These are phyloP conservation scores for Chaetogeoica ovagalla DNA, from an alignment of 2,888 invertebrate genomes.

Conservation along the genomic window DNA sequence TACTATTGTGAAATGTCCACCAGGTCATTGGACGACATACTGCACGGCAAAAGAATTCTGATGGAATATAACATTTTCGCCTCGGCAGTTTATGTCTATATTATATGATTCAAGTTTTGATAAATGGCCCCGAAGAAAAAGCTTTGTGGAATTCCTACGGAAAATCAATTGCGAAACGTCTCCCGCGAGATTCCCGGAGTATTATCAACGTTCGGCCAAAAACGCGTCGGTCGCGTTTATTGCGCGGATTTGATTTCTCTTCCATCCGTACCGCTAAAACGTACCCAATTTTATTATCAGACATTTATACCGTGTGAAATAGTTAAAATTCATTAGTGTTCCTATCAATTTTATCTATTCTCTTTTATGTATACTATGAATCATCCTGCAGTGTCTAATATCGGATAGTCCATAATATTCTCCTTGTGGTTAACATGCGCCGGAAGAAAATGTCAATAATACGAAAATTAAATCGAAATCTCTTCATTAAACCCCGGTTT, in stretches of 20 bases:
- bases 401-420: no score
- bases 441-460: no score
- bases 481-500: no score
- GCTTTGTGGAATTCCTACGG: neutral
- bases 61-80: constrained; percentile 32
- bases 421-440: no score
- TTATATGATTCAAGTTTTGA: constrained; percentile 24
- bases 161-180: constrained; percentile 2
- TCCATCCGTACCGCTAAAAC: neutral
- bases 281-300: neutral
- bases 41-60: constrained; percentile 33
- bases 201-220: neutral
- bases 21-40: constrained; percentile 3
- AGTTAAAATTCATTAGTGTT: neutral
- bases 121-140: constrained; percentile 15
- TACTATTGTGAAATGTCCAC: constrained; percentile 19
- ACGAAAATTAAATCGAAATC: no score
- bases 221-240: neutral
- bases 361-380: no score
- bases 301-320: neutral
- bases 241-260: neutral
- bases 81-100: neutral
- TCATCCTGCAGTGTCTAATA: no score
- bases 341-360: no score
- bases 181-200: constrained; percentile 24